Conservation (phyloP, 2,888 invertebrate genomes). For the Mamestra brassicae region DNA sequence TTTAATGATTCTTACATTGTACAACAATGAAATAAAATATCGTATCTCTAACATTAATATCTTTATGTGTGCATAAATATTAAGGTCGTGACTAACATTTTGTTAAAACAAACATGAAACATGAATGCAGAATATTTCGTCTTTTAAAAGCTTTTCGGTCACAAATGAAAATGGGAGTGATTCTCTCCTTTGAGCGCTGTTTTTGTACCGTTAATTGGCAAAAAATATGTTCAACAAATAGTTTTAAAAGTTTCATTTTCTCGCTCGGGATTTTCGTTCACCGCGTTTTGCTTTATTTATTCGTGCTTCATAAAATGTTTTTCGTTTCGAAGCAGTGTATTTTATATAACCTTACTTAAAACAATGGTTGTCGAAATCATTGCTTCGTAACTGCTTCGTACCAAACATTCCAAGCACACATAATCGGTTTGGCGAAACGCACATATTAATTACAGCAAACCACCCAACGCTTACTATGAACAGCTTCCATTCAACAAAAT, state of each 20-base stretch:
- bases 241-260: slow-evolving; percentile 39
- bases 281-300: slow-evolving; percentile 24
- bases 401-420: not conserved
- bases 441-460: slow-evolving; percentile 25
- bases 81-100: slow-evolving; percentile 45
- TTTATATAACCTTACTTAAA: not conserved
- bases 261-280: slow-evolving; percentile 35
- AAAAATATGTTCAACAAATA: slow-evolving; percentile 36
- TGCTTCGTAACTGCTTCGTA: not conserved
- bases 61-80: slow-evolving; percentile 51
- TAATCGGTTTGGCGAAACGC: not conserved
- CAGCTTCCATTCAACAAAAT: slow-evolving; percentile 40
- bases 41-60: slow-evolving; percentile 42
- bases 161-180: slow-evolving; percentile 34
- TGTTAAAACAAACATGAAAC: slow-evolving; percentile 26
- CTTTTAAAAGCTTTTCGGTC: slow-evolving; percentile 44
- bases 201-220: slow-evolving; percentile 47
- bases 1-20: slow-evolving; percentile 37
- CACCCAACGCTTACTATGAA: slow-evolving; percentile 26
- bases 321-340: not conserved
- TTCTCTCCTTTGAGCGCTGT: slow-evolving; percentile 28
- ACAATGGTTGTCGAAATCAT: not conserved
- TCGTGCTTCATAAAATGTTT: slow-evolving; percentile 20
- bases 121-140: slow-evolving; percentile 39
- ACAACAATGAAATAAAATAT: slow-evolving; percentile 42